Conservation (phyloP, 1,140 invertebrate species). For the Gyrodactylus salaris region DNA sequence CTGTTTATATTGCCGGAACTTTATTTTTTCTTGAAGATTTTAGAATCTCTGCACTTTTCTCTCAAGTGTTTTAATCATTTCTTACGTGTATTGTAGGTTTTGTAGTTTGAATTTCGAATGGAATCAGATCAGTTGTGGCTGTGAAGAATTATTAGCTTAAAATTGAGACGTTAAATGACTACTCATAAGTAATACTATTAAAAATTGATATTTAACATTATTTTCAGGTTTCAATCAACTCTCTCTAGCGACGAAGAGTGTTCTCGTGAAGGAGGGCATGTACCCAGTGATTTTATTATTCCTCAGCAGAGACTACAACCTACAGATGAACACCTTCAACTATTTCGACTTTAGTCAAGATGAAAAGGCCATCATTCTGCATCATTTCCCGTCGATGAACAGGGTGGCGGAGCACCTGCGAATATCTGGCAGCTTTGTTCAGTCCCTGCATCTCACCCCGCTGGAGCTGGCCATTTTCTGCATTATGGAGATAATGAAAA, state of each 20-base stretch:
- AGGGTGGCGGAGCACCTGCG: neutral
- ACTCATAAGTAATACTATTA: too few relatives aligned
- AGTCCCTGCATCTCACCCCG: neutral
- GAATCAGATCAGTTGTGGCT: too few relatives aligned
- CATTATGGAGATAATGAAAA: neutral
- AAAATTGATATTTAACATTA: too few relatives aligned
- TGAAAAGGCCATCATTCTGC: neutral
- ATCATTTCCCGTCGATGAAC: neutral
- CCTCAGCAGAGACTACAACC: neutral
- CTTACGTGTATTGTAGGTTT: too few relatives aligned
- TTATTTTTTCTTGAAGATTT: too few relatives aligned
- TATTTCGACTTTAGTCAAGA: neutral
- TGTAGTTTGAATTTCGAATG: too few relatives aligned
- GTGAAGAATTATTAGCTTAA: too few relatives aligned
- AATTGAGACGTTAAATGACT: too few relatives aligned
- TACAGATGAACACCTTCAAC: neutral
- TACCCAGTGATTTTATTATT: slow-evolving; percentile 1
- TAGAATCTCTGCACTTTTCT: too few relatives aligned
- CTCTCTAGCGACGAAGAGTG: neutral
- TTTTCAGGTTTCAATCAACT: slow-evolving; percentile 1
- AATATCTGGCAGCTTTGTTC: neutral
- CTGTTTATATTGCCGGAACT: too few relatives aligned
- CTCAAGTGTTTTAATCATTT: too few relatives aligned
- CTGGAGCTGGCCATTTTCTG: neutral
- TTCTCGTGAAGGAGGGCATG: neutral